Percentiles rank a stretch among this genome's conserved stretches.
phyloP scores from a whole-genome alignment of 2,888 invertebrate genomes.

The Dione vanillae region DNA sequence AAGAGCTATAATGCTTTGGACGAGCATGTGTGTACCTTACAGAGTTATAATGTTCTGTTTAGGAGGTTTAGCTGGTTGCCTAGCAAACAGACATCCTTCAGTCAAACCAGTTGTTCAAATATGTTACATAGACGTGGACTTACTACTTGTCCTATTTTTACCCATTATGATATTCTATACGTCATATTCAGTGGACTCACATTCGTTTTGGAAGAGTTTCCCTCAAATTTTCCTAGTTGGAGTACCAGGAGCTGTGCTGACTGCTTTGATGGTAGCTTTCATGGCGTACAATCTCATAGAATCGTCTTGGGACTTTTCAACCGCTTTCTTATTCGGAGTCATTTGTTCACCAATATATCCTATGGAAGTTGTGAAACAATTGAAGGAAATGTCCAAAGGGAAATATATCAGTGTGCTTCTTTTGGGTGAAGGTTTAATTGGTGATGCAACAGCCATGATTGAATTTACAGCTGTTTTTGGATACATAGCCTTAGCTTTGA shows the following conservation, averaged over 20 bases:
- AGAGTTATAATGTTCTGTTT: conserved; percentile 72
- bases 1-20: conserved; percentile 67
- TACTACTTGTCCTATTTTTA: conserved; percentile 62
- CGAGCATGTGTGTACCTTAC: conserved; percentile 65
- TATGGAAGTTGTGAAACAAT: conserved; percentile 69
- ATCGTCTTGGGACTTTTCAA: conserved; percentile 66
- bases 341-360: conserved; percentile 76
- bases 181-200: conserved; percentile 71
- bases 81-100: conserved; percentile 61
- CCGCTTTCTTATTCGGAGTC: conserved; percentile 68
- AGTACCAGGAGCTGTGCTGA: conserved; percentile 66
- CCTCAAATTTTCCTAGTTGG: conserved; percentile 71
- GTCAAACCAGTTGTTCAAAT: conserved; percentile 67
- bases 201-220: conserved; percentile 72
- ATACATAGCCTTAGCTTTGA: conserved; percentile 64
- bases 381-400: conserved; percentile 70
- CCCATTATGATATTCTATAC: conserved; percentile 72
- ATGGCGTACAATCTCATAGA: conserved; percentile 74
- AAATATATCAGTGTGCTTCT: conserved; percentile 72
- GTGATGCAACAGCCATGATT: conserved; percentile 75
- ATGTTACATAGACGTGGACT: conserved; percentile 69
- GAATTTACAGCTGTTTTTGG: conserved; percentile 71
- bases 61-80: conserved; percentile 69
- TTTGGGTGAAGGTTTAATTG: conserved; percentile 72
- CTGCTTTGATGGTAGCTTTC: conserved; percentile 66